phyloP scores from a whole-genome alignment of 2,797 vertebrate species.

The Leucoraja ocellata region DNA sequence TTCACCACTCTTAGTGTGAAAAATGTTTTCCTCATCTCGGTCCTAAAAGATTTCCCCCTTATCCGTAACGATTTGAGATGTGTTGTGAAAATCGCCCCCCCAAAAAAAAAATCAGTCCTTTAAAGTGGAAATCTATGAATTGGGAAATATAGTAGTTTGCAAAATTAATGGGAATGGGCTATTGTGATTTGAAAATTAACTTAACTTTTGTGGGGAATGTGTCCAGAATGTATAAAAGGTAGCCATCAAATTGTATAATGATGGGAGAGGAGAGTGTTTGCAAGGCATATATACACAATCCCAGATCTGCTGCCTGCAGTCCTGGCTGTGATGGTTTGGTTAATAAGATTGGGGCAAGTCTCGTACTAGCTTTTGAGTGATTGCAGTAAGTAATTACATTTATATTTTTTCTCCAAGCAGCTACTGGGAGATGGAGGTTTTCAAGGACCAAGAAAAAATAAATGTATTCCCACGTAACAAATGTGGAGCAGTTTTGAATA shows the following conservation, averaged over 20 bases:
- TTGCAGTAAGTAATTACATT: neutral
- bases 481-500: neutral
- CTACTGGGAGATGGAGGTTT: neutral
- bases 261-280: neutral
- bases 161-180: neutral
- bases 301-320: neutral
- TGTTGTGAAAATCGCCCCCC: neutral
- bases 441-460: neutral
- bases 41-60: no score
- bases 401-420: neutral
- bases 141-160: neutral
- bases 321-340: neutral
- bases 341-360: neutral
- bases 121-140: neutral
- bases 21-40: no score
- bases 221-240: neutral
- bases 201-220: neutral
- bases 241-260: neutral
- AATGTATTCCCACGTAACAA: neutral
- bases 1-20: no score
- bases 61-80: neutral
- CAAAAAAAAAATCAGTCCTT: neutral
- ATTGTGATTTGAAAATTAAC: neutral
- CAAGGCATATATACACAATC: neutral
- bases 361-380: neutral